A percentile compares a stretch with the other conserved stretches of the same genome.
Evolutionary conservation across 2,888 invertebrate genomes (phyloP).

Genomic region (Macrophya annulata): DNA sequence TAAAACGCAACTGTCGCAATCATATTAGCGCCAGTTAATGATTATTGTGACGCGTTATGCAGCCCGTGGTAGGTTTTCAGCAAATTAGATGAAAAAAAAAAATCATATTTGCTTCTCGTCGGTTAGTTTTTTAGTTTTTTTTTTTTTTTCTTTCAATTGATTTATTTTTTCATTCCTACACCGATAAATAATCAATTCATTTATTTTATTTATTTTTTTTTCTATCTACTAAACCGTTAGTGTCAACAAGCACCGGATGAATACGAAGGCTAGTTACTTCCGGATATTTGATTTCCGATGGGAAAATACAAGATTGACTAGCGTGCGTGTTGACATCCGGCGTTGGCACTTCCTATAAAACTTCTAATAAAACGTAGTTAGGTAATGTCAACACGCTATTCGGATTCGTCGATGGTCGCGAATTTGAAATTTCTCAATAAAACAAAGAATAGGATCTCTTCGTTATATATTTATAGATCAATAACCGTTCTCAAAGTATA

Average conservation of each 20-base stretch:
- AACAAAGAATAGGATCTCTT: no score
- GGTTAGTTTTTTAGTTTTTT: no score
- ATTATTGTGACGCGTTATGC: background rate
- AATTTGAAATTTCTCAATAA: background rate
- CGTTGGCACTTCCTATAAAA: background rate
- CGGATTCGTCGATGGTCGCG: background rate
- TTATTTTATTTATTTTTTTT: constrained; percentile 2
- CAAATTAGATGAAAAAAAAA: background rate
- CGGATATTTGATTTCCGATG: constrained; percentile 54
- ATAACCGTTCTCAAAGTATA: background rate
- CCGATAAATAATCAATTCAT: background rate
- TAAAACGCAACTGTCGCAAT: constrained; percentile 42
- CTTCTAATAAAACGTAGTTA: background rate
- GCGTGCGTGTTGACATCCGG: constrained; percentile 45
- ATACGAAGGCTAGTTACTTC: constrained; percentile 33
- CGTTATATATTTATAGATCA: background rate
- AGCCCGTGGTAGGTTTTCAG: background rate
- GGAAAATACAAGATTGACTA: constrained; percentile 46
- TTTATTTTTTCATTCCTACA: constrained; percentile 1
- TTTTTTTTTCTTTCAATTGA: no score
- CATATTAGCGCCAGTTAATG: constrained; percentile 46
- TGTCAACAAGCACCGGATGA: constrained; percentile 43
- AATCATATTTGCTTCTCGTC: background rate
- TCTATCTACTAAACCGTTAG: background rate
- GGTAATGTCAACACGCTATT: background rate